phyloP scores from a whole-genome alignment of 2,797 vertebrate species.

The Anguilla anguilla region DNA sequence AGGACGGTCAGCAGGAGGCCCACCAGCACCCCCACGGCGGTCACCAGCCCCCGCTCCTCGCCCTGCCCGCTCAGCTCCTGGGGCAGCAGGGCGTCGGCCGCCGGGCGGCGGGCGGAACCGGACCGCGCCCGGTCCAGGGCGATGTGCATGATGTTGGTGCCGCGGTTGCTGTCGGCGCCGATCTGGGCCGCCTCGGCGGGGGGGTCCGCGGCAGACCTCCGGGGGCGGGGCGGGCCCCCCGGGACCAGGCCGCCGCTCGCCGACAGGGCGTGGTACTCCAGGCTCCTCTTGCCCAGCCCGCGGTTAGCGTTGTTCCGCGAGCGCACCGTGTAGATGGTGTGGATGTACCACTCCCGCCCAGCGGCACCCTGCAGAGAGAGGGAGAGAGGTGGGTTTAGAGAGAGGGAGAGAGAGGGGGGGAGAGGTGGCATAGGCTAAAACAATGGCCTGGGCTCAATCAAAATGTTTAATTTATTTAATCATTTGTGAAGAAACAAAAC shows the following conservation, averaged over 20 bases:
- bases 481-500: not conserved
- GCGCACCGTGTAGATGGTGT: conserved; percentile 91
- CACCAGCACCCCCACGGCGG: conserved; percentile 69
- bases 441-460: not conserved
- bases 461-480: not conserved
- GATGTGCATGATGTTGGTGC: conserved; percentile 93
- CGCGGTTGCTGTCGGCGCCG: conserved; percentile 78
- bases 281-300: conserved; percentile 85
- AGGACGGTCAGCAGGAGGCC: conserved; percentile 78
- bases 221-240: conserved; percentile 53
- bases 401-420: not conserved
- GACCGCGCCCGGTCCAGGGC: conserved; percentile 72
- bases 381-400: not conserved
- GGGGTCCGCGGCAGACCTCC: conserved; percentile 65
- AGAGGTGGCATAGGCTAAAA: not conserved
- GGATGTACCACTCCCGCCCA: conserved; percentile 93
- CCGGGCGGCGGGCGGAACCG: conserved; percentile 57
- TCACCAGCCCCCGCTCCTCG: conserved; percentile 66
- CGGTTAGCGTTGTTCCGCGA: conserved; percentile 80
- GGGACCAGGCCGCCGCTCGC: conserved; percentile 19
- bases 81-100: conserved; percentile 62
- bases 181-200: conserved; percentile 74
- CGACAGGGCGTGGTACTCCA: conserved; percentile 78
- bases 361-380: conserved; percentile 78
- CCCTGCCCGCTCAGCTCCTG: conserved; percentile 62